phyloP scores from a whole-genome alignment of 2,113 vertebrate genomes.

The Galeopterus variegatus region DNA sequence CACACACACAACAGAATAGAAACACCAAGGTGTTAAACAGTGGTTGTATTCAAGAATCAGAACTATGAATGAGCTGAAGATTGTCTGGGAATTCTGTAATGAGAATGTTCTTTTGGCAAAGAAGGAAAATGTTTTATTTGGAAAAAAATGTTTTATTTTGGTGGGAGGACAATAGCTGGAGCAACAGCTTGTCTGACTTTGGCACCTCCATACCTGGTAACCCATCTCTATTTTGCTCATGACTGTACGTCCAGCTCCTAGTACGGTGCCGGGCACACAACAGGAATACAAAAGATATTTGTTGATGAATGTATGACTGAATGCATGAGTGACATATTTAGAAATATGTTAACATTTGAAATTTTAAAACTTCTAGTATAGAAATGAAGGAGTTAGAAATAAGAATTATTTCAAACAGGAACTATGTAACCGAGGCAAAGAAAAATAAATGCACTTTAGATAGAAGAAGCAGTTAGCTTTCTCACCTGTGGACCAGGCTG shows the following conservation, averaged over 20 bases:
- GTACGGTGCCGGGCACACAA: background rate
- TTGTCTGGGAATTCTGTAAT: background rate
- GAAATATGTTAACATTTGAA: slow-evolving; percentile 16
- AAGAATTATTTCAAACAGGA: background rate
- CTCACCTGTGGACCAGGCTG: background rate
- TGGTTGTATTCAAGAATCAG: background rate
- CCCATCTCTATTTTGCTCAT: background rate
- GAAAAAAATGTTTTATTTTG: background rate
- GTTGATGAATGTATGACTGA: background rate
- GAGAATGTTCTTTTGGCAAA: background rate
- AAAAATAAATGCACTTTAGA: background rate
- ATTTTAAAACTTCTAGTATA: background rate
- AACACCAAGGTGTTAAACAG: background rate
- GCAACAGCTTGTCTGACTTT: background rate
- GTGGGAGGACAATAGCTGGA: background rate
- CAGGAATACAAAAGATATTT: background rate
- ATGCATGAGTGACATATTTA: background rate
- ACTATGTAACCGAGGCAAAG: background rate
- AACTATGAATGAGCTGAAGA: background rate
- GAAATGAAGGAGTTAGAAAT: background rate
- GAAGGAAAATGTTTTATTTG: background rate
- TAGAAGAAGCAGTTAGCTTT: background rate
- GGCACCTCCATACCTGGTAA: background rate
- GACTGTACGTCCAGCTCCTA: background rate
- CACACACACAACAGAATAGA: background rate